Percentiles rank a stretch among this genome's conserved stretches.
Evolutionary conservation across 1,140 invertebrate species (phyloP).

Genomic region (Galleria mellonella): DNA sequence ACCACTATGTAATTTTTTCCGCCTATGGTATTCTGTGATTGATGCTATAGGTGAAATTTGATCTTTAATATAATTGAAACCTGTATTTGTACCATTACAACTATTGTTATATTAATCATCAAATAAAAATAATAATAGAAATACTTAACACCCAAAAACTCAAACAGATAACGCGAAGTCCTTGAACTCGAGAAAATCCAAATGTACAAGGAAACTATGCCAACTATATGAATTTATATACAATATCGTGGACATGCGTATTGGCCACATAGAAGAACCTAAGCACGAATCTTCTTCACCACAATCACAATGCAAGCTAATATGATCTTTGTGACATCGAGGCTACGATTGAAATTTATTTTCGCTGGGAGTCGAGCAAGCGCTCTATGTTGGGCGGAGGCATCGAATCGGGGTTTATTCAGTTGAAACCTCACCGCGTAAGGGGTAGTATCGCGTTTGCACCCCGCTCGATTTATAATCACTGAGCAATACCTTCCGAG

Average conservation of each 20-base stretch:
- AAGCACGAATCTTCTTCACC: constrained; percentile 65
- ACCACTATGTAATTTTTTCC: no score
- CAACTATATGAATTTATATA: constrained; percentile 63
- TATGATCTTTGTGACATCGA: constrained; percentile 24
- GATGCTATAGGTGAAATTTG: no score
- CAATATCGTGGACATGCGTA: constrained; percentile 71
- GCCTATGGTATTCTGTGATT: no score
- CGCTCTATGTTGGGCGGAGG: constrained; percentile 71
- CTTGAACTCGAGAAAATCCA: constrained; percentile 68
- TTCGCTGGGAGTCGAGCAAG: constrained; percentile 40
- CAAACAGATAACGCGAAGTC: constrained; percentile 56
- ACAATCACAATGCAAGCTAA: constrained; percentile 24
- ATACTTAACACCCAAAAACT: constrained; percentile 30
- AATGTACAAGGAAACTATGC: constrained; percentile 69
- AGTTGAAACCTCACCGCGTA: constrained; percentile 60
- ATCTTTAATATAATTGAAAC: no score
- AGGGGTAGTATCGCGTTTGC: constrained; percentile 45
- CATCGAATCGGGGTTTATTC: constrained; percentile 66
- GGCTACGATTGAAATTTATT: constrained; percentile 24
- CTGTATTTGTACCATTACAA: background rate
- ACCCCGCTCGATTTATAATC: constrained; percentile 50
- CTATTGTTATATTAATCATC: constrained; percentile 8
- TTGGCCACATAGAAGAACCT: constrained; percentile 62
- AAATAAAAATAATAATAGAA: constrained; percentile 17
- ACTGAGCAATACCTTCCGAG: constrained; percentile 58